Base-by-base conservation (phyloP, 1,140 invertebrate species). In the Caerostris darwini region DNA sequence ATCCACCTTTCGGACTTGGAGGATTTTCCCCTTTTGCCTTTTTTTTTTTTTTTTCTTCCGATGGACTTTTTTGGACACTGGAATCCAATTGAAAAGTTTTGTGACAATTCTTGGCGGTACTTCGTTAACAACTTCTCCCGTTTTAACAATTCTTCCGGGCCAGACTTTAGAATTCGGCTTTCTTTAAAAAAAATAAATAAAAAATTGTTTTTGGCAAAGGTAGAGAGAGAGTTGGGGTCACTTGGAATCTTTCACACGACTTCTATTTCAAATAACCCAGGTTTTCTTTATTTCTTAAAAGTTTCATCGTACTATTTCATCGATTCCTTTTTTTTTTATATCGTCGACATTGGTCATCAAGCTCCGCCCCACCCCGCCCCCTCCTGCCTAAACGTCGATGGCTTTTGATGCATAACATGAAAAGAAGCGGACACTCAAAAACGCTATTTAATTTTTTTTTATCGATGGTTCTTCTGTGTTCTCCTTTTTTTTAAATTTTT, bases 51-150 rank as follows among this genome's bases (percentile, higher is more conserved):
- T 59, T 53, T 71, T 71, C 3, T 53, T 53, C 7, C 56, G 19
- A 57, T 6, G 58, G 83, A 59, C 57, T 85, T 59, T 67, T 69
- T 91, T 54, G 92, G 92, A 93, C 92, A 93, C n/a, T 58, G 83
- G 83, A 93, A 93, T 93, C 83, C 92, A 93, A 93, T 93, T 93
- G 92, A 93, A 93, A 93, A 93, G 92, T 93, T 93, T 93, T 93
- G 92, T 86, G 82, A 93, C 92, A 93, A 93, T 93, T 54, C 64
- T 59, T 50, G 59, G 64, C 53, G 17, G 92, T 93, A 87, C 82
- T 93, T 93, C 92, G 92, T 93, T 93, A 93, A 93, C 82, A 93
- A 93, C 92, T 93, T 83, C 77, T 92, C 56, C 77, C 57, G 57
- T 92, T 92, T 93, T 93, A 93, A 93, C 92, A 93, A 87, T 93